Evolutionary conservation across 2,888 invertebrate species (phyloP).

Genomic region (Latrodectus elegans): DNA sequence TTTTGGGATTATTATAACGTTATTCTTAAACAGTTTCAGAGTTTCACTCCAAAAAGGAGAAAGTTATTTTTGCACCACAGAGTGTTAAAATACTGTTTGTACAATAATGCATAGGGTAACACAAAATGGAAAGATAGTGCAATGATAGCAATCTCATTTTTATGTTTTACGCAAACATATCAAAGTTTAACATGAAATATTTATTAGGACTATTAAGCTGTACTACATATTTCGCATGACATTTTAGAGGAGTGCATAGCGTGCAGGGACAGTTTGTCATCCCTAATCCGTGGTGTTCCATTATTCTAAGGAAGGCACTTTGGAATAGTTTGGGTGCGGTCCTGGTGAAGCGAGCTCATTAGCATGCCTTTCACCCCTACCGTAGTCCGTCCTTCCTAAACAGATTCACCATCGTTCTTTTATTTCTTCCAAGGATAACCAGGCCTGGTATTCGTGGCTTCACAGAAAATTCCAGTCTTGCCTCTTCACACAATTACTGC

Average conservation of each 20-base stretch:
- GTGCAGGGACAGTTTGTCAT: constrained; percentile 15
- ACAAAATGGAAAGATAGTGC: too few species aligned
- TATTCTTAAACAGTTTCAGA: too few species aligned
- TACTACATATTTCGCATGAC: constrained; percentile 9
- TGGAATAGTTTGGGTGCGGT: constrained; percentile 55
- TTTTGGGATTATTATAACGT: too few species aligned
- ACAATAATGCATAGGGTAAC: too few species aligned
- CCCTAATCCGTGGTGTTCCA: constrained; percentile 39
- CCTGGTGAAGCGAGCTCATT: constrained; percentile 46
- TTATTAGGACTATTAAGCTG: not conserved
- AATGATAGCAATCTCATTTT: not conserved
- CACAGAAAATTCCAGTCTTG: too few species aligned
- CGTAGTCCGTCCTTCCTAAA: constrained; percentile 3
- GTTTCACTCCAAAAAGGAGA: too few species aligned
- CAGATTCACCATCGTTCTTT: not conserved
- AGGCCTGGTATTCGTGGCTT: too few species aligned
- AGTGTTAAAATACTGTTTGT: too few species aligned
- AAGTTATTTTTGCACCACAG: too few species aligned
- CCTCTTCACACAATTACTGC: too few species aligned
- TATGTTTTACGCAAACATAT: not conserved
- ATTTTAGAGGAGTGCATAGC: not conserved
- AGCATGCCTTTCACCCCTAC: constrained; percentile 18
- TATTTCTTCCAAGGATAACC: not conserved
- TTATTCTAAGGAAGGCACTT: constrained; percentile 22
- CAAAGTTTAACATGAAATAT: not conserved